phyloP scores from a whole-genome alignment of 2,888 invertebrate species.

The Drosophila pseudotakahashii region DNA sequence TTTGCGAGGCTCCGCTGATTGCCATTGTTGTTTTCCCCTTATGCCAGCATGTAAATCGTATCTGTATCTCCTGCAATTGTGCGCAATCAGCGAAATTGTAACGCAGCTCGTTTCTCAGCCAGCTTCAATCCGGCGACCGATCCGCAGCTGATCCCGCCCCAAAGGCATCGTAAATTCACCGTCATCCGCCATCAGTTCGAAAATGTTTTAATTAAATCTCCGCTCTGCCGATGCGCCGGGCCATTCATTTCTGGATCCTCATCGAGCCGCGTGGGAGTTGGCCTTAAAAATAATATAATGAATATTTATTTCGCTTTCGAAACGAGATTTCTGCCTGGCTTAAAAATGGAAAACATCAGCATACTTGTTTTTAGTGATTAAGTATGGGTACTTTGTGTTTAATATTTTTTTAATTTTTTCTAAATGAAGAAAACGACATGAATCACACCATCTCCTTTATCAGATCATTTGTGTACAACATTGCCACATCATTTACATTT shows the following conservation, averaged over 20 bases:
- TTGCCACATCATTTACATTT: neutral
- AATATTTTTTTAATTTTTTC: neutral
- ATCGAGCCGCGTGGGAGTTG: constrained; percentile 35
- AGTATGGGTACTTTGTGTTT: neutral
- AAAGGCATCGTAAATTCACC: constrained; percentile 66
- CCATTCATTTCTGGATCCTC: constrained; percentile 17
- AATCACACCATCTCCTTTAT: neutral
- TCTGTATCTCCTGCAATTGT: constrained; percentile 67
- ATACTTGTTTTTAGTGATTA: neutral
- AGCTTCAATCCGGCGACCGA: constrained; percentile 32
- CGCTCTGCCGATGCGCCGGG: neutral
- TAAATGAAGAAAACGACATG: neutral
- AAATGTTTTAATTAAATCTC: constrained; percentile 82
- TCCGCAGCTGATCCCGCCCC: constrained; percentile 35
- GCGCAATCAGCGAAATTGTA: constrained; percentile 80
- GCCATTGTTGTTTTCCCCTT: constrained; percentile 49
- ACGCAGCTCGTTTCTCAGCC: constrained; percentile 67
- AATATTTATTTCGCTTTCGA: constrained; percentile 41
- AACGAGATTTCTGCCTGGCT: neutral
- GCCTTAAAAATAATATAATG: constrained; percentile 37
- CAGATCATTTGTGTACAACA: neutral
- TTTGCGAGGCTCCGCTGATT: constrained; percentile 65
- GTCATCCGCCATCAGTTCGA: constrained; percentile 58
- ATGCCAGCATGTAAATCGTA: constrained; percentile 68
- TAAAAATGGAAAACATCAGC: constrained; percentile 10